Percentiles rank a stretch among this genome's conserved stretches.
Evolutionary conservation across 2,113 vertebrate species (phyloP).

Genomic region (Proterorhinus semilunaris): DNA sequence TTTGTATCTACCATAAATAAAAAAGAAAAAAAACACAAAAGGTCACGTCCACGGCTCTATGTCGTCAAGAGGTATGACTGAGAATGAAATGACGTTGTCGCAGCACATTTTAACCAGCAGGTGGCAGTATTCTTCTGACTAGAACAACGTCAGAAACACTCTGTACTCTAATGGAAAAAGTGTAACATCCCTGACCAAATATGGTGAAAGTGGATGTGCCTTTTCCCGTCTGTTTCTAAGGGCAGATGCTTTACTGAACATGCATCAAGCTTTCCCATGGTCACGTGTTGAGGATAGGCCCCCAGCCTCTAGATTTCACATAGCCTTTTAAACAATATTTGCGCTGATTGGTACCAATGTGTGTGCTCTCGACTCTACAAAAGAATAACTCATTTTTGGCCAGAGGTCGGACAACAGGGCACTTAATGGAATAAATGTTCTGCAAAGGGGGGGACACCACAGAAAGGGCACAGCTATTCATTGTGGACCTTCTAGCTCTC

Average conservation of each 20-base stretch:
- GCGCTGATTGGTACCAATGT: background rate
- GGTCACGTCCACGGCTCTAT: background rate
- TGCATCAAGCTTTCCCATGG: slow-evolving; percentile 38
- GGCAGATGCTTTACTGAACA: slow-evolving; percentile 41
- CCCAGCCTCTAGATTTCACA: background rate
- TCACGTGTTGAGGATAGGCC: background rate
- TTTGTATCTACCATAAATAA: slow-evolving; percentile 85
- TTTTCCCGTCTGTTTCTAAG: slow-evolving; percentile 41
- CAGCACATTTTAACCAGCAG: slow-evolving; percentile 71
- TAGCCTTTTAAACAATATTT: no score
- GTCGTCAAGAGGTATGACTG: no score
- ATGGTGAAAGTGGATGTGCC: slow-evolving; percentile 68
- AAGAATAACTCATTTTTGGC: no score
- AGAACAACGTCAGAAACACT: slow-evolving; percentile 26
- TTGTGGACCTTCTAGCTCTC: background rate
- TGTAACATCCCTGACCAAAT: slow-evolving; percentile 66
- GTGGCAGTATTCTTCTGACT: slow-evolving; percentile 61
- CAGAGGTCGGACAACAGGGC: no score
- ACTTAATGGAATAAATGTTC: no score
- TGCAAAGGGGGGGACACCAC: background rate
- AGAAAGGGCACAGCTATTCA: background rate
- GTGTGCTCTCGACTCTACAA: no score
- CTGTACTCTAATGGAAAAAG: slow-evolving; percentile 33
- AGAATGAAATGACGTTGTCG: background rate
- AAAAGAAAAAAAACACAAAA: slow-evolving; percentile 64